Conservation (phyloP, 2,797 vertebrate species). For the Anguilla marmorata region DNA sequence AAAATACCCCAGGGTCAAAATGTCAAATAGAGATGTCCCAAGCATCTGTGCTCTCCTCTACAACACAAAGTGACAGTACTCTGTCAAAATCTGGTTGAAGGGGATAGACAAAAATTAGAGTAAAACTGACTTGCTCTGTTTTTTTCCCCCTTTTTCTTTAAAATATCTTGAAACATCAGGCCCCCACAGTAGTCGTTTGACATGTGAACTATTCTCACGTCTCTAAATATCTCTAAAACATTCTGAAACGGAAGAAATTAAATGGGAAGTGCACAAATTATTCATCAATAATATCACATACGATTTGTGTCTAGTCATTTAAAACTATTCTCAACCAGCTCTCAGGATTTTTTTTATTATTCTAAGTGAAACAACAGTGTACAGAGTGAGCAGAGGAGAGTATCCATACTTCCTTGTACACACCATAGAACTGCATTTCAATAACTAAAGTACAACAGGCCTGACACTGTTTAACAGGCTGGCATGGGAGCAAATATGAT, state of each 20-base stretch:
- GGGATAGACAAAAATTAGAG: not conserved
- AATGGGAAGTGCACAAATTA: not conserved
- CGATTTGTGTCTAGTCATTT: not conserved
- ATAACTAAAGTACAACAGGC: not conserved
- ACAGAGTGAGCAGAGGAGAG: not conserved
- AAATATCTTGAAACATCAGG: not conserved
- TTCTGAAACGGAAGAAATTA: not conserved
- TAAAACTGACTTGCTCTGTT: not conserved
- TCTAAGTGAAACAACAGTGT: not conserved
- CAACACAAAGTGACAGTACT: not conserved
- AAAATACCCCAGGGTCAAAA: conserved; percentile 8
- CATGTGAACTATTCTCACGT: not conserved
- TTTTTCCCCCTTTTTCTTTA: not conserved
- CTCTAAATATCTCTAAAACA: not conserved
- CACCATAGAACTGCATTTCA: not conserved
- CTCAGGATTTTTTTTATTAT: not conserved
- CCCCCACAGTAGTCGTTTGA: not conserved
- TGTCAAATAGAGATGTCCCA: not conserved
- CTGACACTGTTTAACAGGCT: not conserved
- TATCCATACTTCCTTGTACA: not conserved
- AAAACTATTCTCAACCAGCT: not conserved
- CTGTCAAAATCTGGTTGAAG: not conserved
- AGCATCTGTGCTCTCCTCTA: not conserved
- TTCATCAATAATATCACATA: not conserved
- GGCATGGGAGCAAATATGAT: not conserved